phyloP scores from a whole-genome alignment of 2,797 vertebrate genomes.

The Coracias cyanogaster region DNA sequence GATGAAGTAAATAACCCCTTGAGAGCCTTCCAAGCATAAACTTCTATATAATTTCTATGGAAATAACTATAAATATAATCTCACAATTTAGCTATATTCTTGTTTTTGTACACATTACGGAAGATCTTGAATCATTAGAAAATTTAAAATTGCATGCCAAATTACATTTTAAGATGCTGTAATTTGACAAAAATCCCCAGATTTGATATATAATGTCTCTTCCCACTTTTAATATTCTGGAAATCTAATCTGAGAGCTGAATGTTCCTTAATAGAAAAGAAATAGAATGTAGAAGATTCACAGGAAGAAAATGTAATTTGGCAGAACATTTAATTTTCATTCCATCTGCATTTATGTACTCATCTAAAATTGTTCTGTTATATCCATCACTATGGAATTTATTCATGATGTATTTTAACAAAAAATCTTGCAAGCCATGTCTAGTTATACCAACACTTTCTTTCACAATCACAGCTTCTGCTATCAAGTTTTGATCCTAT shows the following conservation, averaged over 20 bases:
- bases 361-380: neutral
- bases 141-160: neutral
- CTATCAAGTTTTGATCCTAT: neutral
- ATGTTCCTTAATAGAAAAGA: neutral
- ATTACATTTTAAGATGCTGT: neutral
- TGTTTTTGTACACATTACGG: neutral
- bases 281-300: neutral
- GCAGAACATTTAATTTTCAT: neutral
- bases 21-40: neutral
- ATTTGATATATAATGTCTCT: neutral
- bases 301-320: neutral
- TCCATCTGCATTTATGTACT: neutral
- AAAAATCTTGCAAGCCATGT: neutral
- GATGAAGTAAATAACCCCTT: neutral
- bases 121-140: neutral
- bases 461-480: neutral
- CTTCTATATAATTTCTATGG: neutral
- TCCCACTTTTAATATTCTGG: neutral
- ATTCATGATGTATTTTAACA: neutral
- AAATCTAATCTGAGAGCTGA: conserved; percentile 11
- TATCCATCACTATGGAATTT: neutral
- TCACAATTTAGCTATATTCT: neutral
- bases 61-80: neutral
- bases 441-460: neutral
- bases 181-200: neutral